These are phyloP conservation scores for Heliconius nattereri DNA, from an alignment of 1,140 invertebrate species.

Conservation along the genomic window DNA sequence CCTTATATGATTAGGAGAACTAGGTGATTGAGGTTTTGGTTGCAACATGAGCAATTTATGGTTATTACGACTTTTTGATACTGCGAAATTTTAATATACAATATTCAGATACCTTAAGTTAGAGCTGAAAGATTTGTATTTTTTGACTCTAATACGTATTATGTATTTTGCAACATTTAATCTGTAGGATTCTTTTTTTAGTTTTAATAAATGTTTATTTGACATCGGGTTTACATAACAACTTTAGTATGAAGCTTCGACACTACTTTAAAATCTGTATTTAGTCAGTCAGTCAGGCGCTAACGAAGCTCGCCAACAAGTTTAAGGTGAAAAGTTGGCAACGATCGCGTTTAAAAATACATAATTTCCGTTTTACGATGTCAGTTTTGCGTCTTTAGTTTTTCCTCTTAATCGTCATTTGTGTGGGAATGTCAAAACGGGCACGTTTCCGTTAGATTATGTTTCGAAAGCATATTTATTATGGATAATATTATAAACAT, in stretches of 20 bases:
- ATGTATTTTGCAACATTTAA: too few species aligned
- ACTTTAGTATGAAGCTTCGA: not conserved
- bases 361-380: constrained; percentile 15
- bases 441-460: constrained; percentile 10
- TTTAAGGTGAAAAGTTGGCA: constrained; percentile 22
- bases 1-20: not conserved
- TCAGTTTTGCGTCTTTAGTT: constrained; percentile 22
- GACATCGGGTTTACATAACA: not conserved
- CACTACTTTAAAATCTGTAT: not conserved
- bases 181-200: too few species aligned
- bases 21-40: not conserved
- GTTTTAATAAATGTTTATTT: too few species aligned
- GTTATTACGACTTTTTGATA: not conserved
- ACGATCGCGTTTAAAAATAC: constrained; percentile 17
- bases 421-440: constrained; percentile 11
- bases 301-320: constrained; percentile 3
- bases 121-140: too few species aligned
- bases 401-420: constrained; percentile 23
- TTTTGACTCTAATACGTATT: too few species aligned
- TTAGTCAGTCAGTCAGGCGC: not conserved
- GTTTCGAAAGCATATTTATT: not conserved
- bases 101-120: not conserved
- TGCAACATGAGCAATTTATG: not conserved
- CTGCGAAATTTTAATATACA: not conserved
- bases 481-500: not conserved